These are phyloP conservation scores for Mantis religiosa DNA, from an alignment of 2,888 invertebrate genomes.

Conservation along the genomic window DNA sequence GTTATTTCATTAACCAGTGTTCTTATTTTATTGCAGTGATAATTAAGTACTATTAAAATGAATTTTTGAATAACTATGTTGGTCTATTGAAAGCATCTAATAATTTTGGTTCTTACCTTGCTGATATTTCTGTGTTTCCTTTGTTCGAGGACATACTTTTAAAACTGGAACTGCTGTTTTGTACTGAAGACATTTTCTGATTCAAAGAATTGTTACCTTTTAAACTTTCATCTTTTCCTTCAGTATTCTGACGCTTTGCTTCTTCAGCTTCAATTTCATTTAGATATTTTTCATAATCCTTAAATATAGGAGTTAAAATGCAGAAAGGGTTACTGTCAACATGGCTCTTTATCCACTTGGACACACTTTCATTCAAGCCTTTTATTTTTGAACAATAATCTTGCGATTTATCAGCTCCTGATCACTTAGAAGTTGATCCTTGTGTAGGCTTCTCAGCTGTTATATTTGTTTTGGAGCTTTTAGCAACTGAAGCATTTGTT, in stretches of 20 bases:
- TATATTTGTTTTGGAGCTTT: background rate
- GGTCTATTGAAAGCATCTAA: too few relatives aligned
- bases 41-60: too few relatives aligned
- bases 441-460: background rate
- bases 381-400: conserved; percentile 67
- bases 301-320: conserved; percentile 82
- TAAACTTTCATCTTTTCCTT: conserved; percentile 47
- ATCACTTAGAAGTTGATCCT: background rate
- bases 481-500: conserved; percentile 38
- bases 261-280: conserved; percentile 35
- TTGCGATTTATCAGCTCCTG: background rate
- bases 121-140: background rate
- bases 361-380: conserved; percentile 75
- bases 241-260: conserved; percentile 47
- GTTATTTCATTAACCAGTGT: too few relatives aligned
- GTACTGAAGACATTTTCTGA: background rate
- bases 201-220: background rate
- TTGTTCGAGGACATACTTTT: background rate
- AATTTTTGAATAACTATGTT: too few relatives aligned
- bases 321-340: conserved; percentile 79
- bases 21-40: too few relatives aligned
- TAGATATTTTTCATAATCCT: conserved; percentile 71
- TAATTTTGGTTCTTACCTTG: background rate
- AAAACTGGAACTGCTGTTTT: background rate
- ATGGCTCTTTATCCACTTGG: conserved; percentile 80